phyloP scores from a whole-genome alignment of 2,888 invertebrate genomes.

The Acleris laterana region DNA sequence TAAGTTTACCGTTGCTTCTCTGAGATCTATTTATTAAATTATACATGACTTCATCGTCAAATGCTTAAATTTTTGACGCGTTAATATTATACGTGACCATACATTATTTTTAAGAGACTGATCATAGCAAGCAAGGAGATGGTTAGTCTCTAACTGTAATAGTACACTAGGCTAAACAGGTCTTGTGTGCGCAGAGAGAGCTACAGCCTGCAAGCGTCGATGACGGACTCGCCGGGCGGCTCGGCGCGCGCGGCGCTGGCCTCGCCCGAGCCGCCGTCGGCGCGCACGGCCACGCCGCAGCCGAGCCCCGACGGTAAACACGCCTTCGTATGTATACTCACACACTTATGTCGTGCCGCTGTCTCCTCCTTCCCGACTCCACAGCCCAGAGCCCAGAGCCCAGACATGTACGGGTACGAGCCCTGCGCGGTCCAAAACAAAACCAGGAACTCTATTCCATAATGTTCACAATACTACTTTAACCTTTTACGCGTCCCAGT shows the following conservation, averaged over 20 bases:
- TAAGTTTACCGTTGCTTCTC: background rate
- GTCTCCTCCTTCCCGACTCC: slow-evolving; percentile 31
- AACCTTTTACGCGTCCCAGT: too few species aligned
- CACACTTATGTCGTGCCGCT: slow-evolving; percentile 47
- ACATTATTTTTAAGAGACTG: too few species aligned
- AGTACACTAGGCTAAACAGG: too few species aligned
- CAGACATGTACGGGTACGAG: slow-evolving; percentile 26
- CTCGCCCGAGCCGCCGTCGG: slow-evolving; percentile 85
- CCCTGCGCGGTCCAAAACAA: too few species aligned
- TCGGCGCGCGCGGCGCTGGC: slow-evolving; percentile 84
- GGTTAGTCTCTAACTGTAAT: too few species aligned
- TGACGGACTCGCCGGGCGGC: slow-evolving; percentile 81
- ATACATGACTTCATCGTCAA: background rate
- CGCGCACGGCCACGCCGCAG: slow-evolving; percentile 60
- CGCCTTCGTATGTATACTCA: slow-evolving; percentile 76
- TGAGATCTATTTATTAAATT: background rate
- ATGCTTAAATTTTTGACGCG: too few species aligned
- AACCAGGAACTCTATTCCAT: too few species aligned
- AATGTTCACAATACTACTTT: too few species aligned
- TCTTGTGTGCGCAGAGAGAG: slow-evolving; percentile 72
- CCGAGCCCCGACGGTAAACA: slow-evolving; percentile 82
- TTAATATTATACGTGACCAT: too few species aligned
- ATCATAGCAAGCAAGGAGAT: too few species aligned
- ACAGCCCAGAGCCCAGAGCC: slow-evolving; percentile 5
- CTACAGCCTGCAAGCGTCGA: slow-evolving; percentile 86